Evolutionary conservation across 2,113 vertebrate species (phyloP).

Genomic region (Cavia porcellus): DNA sequence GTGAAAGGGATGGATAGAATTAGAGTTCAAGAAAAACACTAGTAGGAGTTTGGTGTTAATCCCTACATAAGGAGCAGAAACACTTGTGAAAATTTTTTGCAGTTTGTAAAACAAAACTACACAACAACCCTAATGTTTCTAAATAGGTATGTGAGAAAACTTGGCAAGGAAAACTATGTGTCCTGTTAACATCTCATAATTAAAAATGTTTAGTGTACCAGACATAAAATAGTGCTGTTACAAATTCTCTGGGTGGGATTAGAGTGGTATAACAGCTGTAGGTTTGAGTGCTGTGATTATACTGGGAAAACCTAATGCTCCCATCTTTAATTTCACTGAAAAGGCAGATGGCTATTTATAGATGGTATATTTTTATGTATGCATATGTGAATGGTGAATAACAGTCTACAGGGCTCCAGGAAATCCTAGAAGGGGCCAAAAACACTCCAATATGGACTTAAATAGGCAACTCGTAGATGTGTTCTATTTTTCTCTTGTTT

Average conservation of each 20-base stretch:
- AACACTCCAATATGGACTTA: slow-evolving; percentile 20
- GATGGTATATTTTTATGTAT: slow-evolving; percentile 82
- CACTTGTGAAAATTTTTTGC: slow-evolving; percentile 71
- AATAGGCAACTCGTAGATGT: slow-evolving; percentile 9
- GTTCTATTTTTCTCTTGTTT: slow-evolving; percentile 40
- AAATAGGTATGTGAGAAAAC: slow-evolving; percentile 63
- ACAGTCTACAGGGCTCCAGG: slow-evolving; percentile 69
- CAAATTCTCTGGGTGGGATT: slow-evolving; percentile 60
- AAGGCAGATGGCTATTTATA: slow-evolving; percentile 84
- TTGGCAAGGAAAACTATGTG: slow-evolving; percentile 36
- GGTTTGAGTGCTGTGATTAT: slow-evolving; percentile 73
- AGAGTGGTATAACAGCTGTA: slow-evolving; percentile 57
- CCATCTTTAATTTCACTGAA: slow-evolving; percentile 85
- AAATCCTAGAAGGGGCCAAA: slow-evolving; percentile 76
- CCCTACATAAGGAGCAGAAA: slow-evolving; percentile 75
- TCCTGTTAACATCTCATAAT: slow-evolving; percentile 34
- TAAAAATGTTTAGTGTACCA: slow-evolving; percentile 58
- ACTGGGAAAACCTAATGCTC: slow-evolving; percentile 79
- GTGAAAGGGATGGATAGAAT: slow-evolving; percentile 54
- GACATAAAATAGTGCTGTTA: slow-evolving; percentile 63
- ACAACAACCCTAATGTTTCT: slow-evolving; percentile 55
- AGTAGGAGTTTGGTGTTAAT: slow-evolving; percentile 72
- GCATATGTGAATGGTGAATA: slow-evolving; percentile 69
- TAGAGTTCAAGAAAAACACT: slow-evolving; percentile 70
- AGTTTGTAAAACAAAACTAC: slow-evolving; percentile 75